Evolutionary conservation across 2,113 vertebrate genomes (phyloP).

Genomic region (Cyanoderma ruficeps): DNA sequence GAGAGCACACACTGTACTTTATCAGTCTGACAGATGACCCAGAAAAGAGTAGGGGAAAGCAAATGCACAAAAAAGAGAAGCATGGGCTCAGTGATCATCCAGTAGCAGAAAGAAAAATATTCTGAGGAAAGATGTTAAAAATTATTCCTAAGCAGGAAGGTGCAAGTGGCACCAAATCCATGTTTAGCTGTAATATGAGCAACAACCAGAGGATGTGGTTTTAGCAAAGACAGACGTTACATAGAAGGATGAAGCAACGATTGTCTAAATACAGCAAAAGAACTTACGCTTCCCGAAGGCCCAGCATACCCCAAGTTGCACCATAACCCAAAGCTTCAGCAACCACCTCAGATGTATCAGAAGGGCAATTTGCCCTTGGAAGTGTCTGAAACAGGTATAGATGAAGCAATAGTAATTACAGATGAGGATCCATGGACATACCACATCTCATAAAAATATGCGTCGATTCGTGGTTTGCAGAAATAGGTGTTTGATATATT

Average conservation of each 20-base stretch:
- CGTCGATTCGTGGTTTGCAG: not conserved
- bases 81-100: not conserved
- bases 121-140: not conserved
- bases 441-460: not conserved
- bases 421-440: not conserved
- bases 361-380: not conserved
- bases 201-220: constrained; percentile 58
- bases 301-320: not conserved
- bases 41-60: not conserved
- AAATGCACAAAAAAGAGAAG: not conserved
- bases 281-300: not conserved
- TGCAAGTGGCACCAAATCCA: not conserved
- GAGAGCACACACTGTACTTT: not conserved
- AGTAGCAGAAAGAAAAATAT: not conserved
- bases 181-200: constrained; percentile 37
- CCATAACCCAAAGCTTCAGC: not conserved
- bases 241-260: constrained; percentile 7
- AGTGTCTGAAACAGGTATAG: not conserved
- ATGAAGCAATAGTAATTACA: not conserved
- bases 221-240: constrained; percentile 46
- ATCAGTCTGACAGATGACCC: not conserved
- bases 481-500: not conserved
- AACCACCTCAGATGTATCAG: not conserved
- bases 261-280: constrained; percentile 39
- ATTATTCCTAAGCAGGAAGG: constrained; percentile 1